Percentiles rank a stretch among this genome's conserved stretches.
Conservation (phyloP, 1,140 invertebrate genomes). For the Solen grandis region DNA sequence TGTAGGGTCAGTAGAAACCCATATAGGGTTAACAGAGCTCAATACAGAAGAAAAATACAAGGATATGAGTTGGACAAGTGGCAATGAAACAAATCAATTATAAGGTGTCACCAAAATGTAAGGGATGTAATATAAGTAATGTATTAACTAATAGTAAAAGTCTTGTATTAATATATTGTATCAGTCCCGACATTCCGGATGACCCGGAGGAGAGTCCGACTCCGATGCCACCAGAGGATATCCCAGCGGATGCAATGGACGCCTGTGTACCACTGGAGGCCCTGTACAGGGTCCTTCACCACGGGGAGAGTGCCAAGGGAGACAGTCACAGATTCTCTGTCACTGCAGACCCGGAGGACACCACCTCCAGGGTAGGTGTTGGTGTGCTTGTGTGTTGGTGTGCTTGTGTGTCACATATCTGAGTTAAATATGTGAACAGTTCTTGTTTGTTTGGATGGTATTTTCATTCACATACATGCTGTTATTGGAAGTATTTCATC, state of each 20-base stretch:
- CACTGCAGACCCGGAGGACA: slow-evolving; percentile 77
- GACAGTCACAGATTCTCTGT: slow-evolving; percentile 79
- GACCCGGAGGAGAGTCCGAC: slow-evolving; percentile 49
- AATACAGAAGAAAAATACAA: too few species aligned
- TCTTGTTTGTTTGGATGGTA: too few species aligned
- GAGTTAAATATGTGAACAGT: too few species aligned
- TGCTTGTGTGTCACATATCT: too few species aligned
- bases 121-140: too few species aligned
- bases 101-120: too few species aligned
- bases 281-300: slow-evolving; percentile 78
- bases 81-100: too few species aligned
- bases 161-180: too few species aligned
- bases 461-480: neutral
- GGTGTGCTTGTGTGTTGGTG: neutral
- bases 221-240: slow-evolving; percentile 67
- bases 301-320: slow-evolving; percentile 76
- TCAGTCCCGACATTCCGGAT: slow-evolving; percentile 58
- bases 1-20: too few species aligned
- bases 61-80: too few species aligned
- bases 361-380: slow-evolving; percentile 74
- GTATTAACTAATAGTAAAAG: too few species aligned
- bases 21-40: too few species aligned
- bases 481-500: neutral
- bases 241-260: slow-evolving; percentile 74
- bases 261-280: slow-evolving; percentile 76